Evolutionary conservation across 2,797 vertebrate species (phyloP), one percentile per base, ranked within the genome.

Genomic region (Semotilus atromaculatus): DNA sequence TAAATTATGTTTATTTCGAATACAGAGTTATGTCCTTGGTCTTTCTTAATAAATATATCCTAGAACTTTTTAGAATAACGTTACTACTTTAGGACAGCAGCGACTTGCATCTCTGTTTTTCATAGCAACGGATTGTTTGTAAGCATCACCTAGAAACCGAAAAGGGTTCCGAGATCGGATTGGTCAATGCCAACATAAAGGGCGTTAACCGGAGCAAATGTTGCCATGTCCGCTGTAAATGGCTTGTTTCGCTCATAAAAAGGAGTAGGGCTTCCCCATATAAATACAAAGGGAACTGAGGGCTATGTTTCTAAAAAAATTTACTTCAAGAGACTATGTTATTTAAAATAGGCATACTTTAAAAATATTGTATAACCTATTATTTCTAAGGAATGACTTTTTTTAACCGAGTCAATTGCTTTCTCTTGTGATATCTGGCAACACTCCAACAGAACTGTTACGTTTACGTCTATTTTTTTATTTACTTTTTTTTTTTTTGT

Each of bases 41-140:
- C 10, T 16, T 19, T 53, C 29, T 73, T 48, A 45, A 36, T 76
- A 7, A 29, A 29, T 43, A 40, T 18, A 16, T 1, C 14, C 26
- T 55, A 18, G 19, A 13, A 55, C 21, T 55, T 38, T 38, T n/a
- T 60, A n/a, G 26, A 31, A 19, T 23, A n/a, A n/a, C n/a, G n/a
- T n/a, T n/a, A 34, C 10, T 36, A 31, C 21, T 68, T 43, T 68
- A 26, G 38, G 2, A 29, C 14, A 29, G 66, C 38, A 31, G 19
- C 64, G 71, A 78, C 82, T 48, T n/a, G 19, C 14, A 48, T 45
- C 23, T 83, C 23, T 83, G 31, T 77, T 78, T 70, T 78, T 60
- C 48, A 60, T 43, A 76, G 48, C 36, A 77, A 84, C 74, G 74
- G 2, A 9, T 38, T 84, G 82, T 84, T 84, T 77, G 43, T 23